Evolutionary conservation across 2,888 invertebrate genomes (phyloP).

Genomic region (Torymus auratus): DNA sequence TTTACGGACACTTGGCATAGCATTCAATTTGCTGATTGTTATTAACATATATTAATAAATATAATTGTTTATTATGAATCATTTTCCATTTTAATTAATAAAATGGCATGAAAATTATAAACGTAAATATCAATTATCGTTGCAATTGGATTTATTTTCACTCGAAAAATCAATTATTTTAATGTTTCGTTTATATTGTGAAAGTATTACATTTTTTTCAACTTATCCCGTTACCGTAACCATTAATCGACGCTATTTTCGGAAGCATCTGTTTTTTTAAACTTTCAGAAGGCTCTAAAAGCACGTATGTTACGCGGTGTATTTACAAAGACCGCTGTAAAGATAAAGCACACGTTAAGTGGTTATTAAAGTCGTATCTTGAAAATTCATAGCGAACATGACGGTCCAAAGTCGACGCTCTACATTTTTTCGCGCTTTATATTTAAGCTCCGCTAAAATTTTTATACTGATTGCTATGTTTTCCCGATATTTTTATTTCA

Average conservation of each 20-base stretch:
- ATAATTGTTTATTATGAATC: too few species aligned
- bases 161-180: too few species aligned
- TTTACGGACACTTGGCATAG: too few species aligned
- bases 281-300: slow-evolving; percentile 26
- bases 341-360: slow-evolving; percentile 47
- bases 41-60: too few species aligned
- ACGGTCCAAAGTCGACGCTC: slow-evolving; percentile 19
- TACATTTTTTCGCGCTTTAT: slow-evolving; percentile 1
- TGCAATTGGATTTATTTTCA: too few species aligned
- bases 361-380: slow-evolving; percentile 47
- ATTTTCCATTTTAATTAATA: too few species aligned
- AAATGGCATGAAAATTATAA: too few species aligned
- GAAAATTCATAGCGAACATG: slow-evolving; percentile 23
- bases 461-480: background rate
- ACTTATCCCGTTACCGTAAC: too few species aligned
- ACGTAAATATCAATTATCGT: too few species aligned
- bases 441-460: background rate
- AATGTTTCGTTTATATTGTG: too few species aligned
- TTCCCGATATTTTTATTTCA: too few species aligned
- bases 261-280: slow-evolving; percentile 14
- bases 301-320: background rate
- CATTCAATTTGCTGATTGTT: slow-evolving; percentile 1
- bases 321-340: slow-evolving; percentile 42
- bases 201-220: too few species aligned
- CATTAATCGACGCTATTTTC: background rate